Evolutionary conservation across 2,113 vertebrate genomes (phyloP).

Genomic region (Ibidorhyncha struthersii): DNA sequence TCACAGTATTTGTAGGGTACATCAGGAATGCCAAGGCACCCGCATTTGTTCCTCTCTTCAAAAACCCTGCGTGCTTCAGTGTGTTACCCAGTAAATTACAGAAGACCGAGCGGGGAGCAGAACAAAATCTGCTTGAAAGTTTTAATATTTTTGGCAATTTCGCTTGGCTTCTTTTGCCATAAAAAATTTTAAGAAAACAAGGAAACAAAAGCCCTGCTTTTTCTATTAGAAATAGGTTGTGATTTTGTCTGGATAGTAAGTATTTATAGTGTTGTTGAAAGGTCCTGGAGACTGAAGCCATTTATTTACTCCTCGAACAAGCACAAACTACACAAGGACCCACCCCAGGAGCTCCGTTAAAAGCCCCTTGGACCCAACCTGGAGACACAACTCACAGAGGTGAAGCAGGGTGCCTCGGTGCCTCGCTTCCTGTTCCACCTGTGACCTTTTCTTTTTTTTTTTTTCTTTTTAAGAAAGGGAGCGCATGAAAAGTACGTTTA

Average conservation of each 20-base stretch:
- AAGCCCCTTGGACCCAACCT: background rate
- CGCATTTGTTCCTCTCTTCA: background rate
- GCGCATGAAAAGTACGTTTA: background rate
- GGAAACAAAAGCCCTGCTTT: background rate
- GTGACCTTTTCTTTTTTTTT: background rate
- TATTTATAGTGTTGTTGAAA: slow-evolving; percentile 25
- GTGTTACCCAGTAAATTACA: background rate
- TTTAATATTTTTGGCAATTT: background rate
- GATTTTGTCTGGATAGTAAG: slow-evolving; percentile 24
- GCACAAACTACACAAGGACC: background rate
- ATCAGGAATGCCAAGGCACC: background rate
- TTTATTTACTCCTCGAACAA: background rate
- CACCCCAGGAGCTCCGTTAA: background rate
- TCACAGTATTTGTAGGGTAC: background rate
- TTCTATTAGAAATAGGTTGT: background rate
- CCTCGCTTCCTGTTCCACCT: background rate
- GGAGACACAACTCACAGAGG: background rate
- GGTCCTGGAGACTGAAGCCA: background rate
- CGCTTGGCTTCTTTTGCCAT: background rate
- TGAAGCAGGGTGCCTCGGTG: background rate
- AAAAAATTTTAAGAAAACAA: background rate
- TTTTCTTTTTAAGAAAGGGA: background rate
- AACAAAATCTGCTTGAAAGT: background rate
- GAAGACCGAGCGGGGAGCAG: background rate
- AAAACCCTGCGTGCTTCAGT: fast-evolving